These are phyloP conservation scores for Adela reaumurella DNA, from an alignment of 2,888 invertebrate species.

Conservation along the genomic window DNA sequence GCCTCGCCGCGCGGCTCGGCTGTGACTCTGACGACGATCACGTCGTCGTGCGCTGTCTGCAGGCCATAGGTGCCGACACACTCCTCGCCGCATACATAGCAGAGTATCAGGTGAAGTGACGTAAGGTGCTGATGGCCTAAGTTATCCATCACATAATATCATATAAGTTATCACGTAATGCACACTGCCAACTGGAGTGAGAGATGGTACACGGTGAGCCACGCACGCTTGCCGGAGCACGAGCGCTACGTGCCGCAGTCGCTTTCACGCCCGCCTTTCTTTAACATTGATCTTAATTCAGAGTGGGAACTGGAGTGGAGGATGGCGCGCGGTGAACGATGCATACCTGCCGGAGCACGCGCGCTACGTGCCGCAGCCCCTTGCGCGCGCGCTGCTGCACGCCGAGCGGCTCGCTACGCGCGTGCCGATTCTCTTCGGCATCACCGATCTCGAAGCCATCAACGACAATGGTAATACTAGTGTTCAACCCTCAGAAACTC, in stretches of 20 bases:
- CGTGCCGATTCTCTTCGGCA: slow-evolving; percentile 65
- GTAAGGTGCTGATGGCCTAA: no score
- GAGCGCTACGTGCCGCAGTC: neutral
- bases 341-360: slow-evolving; percentile 56
- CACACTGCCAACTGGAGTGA: no score
- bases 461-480: slow-evolving; percentile 53
- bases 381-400: slow-evolving; percentile 51
- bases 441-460: slow-evolving; percentile 64
- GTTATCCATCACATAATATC: neutral
- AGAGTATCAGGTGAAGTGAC: slow-evolving; percentile 41
- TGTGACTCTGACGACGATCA: slow-evolving; percentile 45
- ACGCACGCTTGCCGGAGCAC: neutral
- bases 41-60: slow-evolving; percentile 60
- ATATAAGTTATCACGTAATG: neutral
- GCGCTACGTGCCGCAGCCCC: slow-evolving; percentile 57
- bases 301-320: slow-evolving; percentile 55
- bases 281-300: slow-evolving; percentile 23
- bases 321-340: slow-evolving; percentile 63
- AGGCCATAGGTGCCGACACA: slow-evolving; percentile 56
- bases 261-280: slow-evolving; percentile 4
- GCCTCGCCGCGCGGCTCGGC: slow-evolving; percentile 53
- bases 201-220: slow-evolving; percentile 29
- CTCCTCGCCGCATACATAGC: slow-evolving; percentile 56
- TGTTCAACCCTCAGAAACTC: slow-evolving; percentile 2
- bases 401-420: slow-evolving; percentile 46